Conservation (phyloP, 2,113 vertebrate genomes). For the Notarius quadriscutis region DNA sequence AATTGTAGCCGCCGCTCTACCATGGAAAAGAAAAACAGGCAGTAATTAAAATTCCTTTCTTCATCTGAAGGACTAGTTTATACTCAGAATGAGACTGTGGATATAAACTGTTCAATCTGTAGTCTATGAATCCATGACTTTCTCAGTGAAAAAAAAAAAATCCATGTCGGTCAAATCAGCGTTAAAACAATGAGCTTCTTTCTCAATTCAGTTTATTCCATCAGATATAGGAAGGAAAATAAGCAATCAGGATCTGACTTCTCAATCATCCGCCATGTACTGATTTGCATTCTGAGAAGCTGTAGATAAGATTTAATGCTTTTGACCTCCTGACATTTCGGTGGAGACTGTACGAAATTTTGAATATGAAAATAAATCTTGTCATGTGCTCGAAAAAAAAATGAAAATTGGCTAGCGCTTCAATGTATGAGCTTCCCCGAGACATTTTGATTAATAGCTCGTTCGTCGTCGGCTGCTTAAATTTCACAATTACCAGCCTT, state of each 20-base stretch:
- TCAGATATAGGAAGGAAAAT: neutral
- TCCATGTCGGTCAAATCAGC: neutral
- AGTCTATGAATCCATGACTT: neutral
- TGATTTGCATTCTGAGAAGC: constrained; percentile 15
- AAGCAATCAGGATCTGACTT: constrained; percentile 3
- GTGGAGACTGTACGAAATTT: neutral
- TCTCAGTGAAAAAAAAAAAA: neutral
- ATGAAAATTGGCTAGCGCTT: constrained; percentile 21
- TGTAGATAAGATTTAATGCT: neutral
- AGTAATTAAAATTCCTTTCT: neutral
- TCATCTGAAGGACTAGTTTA: neutral
- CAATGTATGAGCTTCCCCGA: constrained; percentile 34
- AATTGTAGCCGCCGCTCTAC: too few relatives aligned
- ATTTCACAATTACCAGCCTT: constrained; percentile 76
- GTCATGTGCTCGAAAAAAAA: neutral
- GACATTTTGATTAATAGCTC: constrained; percentile 70
- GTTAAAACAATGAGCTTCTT: neutral
- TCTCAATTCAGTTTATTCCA: neutral
- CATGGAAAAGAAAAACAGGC: too few relatives aligned
- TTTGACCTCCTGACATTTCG: constrained; percentile 17
- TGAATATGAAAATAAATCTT: constrained; percentile 23
- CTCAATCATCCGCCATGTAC: neutral
- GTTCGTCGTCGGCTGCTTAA: constrained; percentile 70
- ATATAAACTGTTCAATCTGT: neutral
- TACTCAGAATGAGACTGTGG: too few relatives aligned